A percentile compares a stretch with the other conserved stretches of the same genome.
Evolutionary conservation across 2,113 vertebrate genomes (phyloP).

Genomic region (Gobio gobio): DNA sequence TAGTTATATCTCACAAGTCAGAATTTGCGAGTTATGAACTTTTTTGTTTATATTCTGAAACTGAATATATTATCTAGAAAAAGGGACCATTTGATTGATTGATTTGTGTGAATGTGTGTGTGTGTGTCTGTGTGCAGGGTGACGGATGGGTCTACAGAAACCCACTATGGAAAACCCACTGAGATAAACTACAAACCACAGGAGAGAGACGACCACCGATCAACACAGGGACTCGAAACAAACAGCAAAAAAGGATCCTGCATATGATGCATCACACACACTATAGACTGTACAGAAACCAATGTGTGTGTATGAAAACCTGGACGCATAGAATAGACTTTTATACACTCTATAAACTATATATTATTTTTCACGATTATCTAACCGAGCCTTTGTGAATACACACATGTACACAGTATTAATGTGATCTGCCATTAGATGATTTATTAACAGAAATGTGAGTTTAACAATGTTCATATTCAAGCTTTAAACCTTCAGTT

Average conservation of each 20-base stretch:
- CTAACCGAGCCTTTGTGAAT: conserved; percentile 2
- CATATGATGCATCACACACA: background rate
- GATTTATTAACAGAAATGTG: background rate
- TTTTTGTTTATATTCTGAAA: background rate
- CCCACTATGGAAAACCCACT: conserved; percentile 88
- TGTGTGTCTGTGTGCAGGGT: conserved; percentile 76
- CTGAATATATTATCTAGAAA: background rate
- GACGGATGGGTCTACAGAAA: conserved; percentile 89
- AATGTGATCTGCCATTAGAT: background rate
- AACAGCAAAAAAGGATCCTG: background rate
- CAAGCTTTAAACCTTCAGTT: background rate
- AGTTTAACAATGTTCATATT: background rate
- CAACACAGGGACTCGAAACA: background rate
- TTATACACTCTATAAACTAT: background rate
- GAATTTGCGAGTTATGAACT: too few species aligned
- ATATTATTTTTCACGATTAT: conserved; percentile 19
- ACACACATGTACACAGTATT: background rate
- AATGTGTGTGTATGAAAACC: background rate
- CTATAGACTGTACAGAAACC: background rate
- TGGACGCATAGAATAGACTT: background rate
- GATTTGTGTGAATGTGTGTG: background rate
- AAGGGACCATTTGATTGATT: background rate
- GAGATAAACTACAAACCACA: conserved; percentile 61
- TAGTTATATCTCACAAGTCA: too few species aligned
- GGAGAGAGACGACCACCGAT: background rate